Conservation (phyloP, 1,140 invertebrate species). For the Laupala kohalensis region DNA sequence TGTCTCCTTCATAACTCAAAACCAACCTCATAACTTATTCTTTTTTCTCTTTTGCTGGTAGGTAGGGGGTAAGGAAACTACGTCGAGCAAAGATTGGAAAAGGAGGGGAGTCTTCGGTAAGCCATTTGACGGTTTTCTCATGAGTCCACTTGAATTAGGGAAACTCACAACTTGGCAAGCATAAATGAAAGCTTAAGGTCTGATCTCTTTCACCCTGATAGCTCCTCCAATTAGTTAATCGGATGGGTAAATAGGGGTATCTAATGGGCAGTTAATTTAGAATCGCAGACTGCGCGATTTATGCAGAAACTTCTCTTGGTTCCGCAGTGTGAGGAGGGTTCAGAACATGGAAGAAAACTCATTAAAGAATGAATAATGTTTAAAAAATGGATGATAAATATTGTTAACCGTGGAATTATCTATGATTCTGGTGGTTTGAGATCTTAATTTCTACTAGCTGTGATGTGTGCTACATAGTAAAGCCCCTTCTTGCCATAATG, state of each 20-base stretch:
- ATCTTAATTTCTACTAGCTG: too few relatives aligned
- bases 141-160: background rate
- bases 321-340: too few relatives aligned
- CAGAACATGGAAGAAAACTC: too few relatives aligned
- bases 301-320: too few relatives aligned
- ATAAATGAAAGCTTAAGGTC: background rate
- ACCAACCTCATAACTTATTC: background rate
- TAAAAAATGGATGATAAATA: too few relatives aligned
- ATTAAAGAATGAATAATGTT: too few relatives aligned
- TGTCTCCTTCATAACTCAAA: background rate
- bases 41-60: background rate
- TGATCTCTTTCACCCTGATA: background rate
- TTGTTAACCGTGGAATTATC: too few relatives aligned
- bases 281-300: too few relatives aligned
- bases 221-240: background rate
- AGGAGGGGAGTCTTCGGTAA: background rate
- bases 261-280: too few relatives aligned
- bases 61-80: background rate
- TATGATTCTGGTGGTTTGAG: too few relatives aligned
- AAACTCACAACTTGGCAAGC: background rate
- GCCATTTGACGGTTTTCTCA: background rate
- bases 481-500: too few relatives aligned
- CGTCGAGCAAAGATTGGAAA: background rate
- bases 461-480: too few relatives aligned
- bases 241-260: background rate